A percentile compares a stretch with the other conserved stretches of the same genome.
phyloP scores from a whole-genome alignment of 2,888 invertebrate species.

The Bugulina stolonifera region DNA sequence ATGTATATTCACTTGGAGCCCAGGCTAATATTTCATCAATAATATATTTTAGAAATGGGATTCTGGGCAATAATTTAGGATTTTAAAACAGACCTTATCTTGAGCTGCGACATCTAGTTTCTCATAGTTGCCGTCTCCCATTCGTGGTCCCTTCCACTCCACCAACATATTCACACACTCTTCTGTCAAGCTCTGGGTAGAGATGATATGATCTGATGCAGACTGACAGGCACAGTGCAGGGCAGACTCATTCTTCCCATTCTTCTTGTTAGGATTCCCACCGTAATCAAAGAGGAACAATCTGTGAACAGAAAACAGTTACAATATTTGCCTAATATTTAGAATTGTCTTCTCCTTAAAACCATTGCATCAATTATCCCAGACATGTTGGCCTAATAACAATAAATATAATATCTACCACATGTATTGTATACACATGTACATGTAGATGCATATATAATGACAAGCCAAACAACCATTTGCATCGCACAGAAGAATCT shows the following conservation, averaged over 20 bases:
- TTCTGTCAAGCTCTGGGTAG: background rate
- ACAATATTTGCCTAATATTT: background rate
- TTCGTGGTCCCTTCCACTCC: background rate
- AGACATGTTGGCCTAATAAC: background rate
- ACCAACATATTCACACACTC: conserved; percentile 13
- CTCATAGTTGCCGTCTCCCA: conserved; percentile 51
- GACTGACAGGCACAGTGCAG: conserved; percentile 60
- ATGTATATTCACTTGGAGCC: no score
- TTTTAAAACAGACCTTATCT: conserved; percentile 57
- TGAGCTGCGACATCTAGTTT: conserved; percentile 59
- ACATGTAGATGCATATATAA: no score
- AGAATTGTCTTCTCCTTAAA: background rate
- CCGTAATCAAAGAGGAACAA: conserved; percentile 63
- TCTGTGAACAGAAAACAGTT: conserved; percentile 45
- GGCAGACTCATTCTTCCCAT: conserved; percentile 61
- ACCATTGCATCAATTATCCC: background rate
- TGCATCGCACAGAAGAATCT: no score
- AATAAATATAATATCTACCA: no score
- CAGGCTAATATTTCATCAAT: no score
- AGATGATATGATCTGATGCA: conserved; percentile 35
- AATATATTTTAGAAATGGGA: background rate
- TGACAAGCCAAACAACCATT: no score
- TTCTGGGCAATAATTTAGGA: background rate
- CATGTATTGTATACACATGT: no score
- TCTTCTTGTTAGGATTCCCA: conserved; percentile 66